A percentile compares a stretch with the other conserved stretches of the same genome.
Evolutionary conservation across 2,888 invertebrate genomes (phyloP).

Genomic region (Lapara coniferarum): DNA sequence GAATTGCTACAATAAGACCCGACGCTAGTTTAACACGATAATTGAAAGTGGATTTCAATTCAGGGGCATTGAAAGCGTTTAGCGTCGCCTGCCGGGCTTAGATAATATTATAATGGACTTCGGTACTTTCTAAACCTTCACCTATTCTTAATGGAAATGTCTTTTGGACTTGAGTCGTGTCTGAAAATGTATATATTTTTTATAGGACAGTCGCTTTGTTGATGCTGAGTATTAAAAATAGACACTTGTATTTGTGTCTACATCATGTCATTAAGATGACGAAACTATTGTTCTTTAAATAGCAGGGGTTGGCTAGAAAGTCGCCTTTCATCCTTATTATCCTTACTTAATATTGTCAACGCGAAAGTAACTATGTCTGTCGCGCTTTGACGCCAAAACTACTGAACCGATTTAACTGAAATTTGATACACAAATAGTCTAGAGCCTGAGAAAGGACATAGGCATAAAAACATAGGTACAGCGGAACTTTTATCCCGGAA

Average conservation of each 20-base stretch:
- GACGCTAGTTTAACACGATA: constrained; percentile 35
- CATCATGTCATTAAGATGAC: background rate
- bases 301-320: background rate
- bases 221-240: background rate
- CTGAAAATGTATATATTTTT: constrained; percentile 1
- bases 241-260: constrained; percentile 1
- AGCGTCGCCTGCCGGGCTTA: constrained; percentile 63
- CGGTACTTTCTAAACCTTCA: constrained; percentile 68
- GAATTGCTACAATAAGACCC: constrained; percentile 13
- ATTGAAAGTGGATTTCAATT: constrained; percentile 64
- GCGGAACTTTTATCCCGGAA: too few species aligned
- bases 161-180: constrained; percentile 11
- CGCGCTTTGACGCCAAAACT: too few species aligned
- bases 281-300: constrained; percentile 1
- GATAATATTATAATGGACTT: constrained; percentile 56
- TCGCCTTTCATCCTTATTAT: background rate
- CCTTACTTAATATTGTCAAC: too few species aligned
- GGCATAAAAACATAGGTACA: too few species aligned
- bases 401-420: too few species aligned
- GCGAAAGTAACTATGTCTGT: too few species aligned
- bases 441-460: too few species aligned
- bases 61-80: constrained; percentile 67
- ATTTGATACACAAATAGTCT: too few species aligned
- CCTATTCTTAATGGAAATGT: constrained; percentile 54
- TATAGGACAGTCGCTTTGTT: background rate